phyloP scores from a whole-genome alignment of 35 echinoderm and acorn worm genomes.

The Heliocidaris erythrogramma region DNA sequence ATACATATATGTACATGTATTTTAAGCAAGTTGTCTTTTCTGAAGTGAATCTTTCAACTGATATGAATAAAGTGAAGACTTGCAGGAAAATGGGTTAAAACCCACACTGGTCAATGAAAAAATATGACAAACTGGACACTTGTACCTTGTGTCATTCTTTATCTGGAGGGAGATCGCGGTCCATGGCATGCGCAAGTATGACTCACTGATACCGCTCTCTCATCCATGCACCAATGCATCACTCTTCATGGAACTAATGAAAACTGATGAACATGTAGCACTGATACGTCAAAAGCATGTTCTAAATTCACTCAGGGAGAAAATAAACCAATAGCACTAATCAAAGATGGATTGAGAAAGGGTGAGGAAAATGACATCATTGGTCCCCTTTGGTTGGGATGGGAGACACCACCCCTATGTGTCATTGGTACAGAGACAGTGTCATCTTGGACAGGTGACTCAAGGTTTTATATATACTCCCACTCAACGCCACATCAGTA shows the following conservation, averaged over 20 bases:
- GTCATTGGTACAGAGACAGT: background rate
- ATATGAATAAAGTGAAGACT: background rate
- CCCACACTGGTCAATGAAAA: background rate
- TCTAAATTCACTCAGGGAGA: background rate
- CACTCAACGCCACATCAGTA: background rate
- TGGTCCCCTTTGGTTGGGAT: background rate
- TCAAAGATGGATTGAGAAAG: background rate
- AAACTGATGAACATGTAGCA: background rate
- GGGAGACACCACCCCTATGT: background rate
- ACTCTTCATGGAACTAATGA: background rate
- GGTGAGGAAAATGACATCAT: background rate
- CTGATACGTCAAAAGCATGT: background rate
- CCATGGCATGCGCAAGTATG: background rate
- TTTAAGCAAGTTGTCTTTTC: background rate
- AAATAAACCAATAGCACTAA: background rate
- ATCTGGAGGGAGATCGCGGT: background rate
- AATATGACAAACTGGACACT: background rate
- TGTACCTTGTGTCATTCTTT: background rate
- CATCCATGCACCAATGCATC: background rate
- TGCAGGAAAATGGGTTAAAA: background rate
- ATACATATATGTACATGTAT: too few species aligned
- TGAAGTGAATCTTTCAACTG: background rate
- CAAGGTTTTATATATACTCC: background rate
- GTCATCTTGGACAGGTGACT: background rate
- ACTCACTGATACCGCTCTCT: background rate